Conservation (phyloP, 1,140 invertebrate genomes). For the Achroia grisella region DNA sequence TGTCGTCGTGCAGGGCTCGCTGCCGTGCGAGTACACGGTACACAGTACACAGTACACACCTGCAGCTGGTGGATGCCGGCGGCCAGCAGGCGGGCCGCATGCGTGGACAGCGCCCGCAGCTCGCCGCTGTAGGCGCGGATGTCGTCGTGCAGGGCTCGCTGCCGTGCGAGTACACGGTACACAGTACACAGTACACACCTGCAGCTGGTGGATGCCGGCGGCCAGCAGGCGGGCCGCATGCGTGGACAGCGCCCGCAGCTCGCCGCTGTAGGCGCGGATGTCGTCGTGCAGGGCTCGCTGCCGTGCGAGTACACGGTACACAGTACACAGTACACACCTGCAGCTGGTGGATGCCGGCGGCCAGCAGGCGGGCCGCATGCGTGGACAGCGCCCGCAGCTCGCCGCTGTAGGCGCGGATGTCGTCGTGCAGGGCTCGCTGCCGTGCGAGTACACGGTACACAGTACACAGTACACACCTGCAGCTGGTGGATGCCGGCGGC, state of each 20-base stretch:
- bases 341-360: slow-evolving; percentile 84
- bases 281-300: slow-evolving; percentile 93
- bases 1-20: slow-evolving; percentile 90
- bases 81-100: slow-evolving; percentile 87
- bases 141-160: slow-evolving; percentile 92
- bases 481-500: slow-evolving; percentile 85
- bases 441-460: too few relatives aligned
- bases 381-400: slow-evolving; percentile 92
- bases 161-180: slow-evolving; percentile 89
- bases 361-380: slow-evolving; percentile 87
- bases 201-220: slow-evolving; percentile 84
- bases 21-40: slow-evolving; percentile 92
- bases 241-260: slow-evolving; percentile 89
- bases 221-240: slow-evolving; percentile 88
- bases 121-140: slow-evolving; percentile 93
- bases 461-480: slow-evolving; percentile 70
- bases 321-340: too few relatives aligned
- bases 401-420: slow-evolving; percentile 91
- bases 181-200: too few relatives aligned
- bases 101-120: slow-evolving; percentile 88
- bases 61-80: slow-evolving; percentile 86
- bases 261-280: slow-evolving; percentile 91
- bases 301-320: slow-evolving; percentile 87
- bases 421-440: slow-evolving; percentile 56
- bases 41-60: too few relatives aligned